These are phyloP conservation scores for Alosa alosa DNA, from an alignment of 2,113 vertebrate species.

Conservation along the genomic window DNA sequence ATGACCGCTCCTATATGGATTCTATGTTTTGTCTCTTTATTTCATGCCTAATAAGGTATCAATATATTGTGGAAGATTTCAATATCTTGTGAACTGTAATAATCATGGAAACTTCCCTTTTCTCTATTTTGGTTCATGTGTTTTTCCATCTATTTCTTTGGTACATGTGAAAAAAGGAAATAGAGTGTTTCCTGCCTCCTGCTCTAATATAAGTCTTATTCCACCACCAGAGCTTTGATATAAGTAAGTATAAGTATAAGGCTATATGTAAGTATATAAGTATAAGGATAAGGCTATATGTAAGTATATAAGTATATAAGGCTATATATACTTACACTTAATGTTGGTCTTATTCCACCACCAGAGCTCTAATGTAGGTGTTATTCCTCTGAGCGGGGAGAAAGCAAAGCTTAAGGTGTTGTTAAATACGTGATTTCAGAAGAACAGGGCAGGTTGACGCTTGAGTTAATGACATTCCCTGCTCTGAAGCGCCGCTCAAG, in stretches of 20 bases:
- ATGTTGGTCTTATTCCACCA: not conserved
- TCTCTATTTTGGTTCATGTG: not conserved
- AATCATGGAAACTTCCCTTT: not conserved
- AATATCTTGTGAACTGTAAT: not conserved
- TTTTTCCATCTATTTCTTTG: not conserved
- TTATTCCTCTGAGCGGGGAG: not conserved
- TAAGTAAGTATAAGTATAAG: not conserved
- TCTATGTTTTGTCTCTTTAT: not conserved
- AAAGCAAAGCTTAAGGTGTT: not conserved
- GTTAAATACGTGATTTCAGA: constrained; percentile 12
- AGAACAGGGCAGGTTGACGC: not conserved
- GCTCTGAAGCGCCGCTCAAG: not conserved
- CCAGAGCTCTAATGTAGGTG: not conserved
- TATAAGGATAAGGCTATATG: no score
- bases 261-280: no score
- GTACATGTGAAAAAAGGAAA: not conserved
- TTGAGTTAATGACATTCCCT: constrained; percentile 6
- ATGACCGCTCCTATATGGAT: not conserved
- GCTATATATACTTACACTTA: no score
- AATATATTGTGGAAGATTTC: not conserved
- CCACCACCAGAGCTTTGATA: not conserved
- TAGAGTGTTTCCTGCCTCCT: not conserved
- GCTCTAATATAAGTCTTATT: no score
- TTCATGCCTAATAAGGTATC: not conserved
- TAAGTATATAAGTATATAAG: no score